Conservation (phyloP, 1,140 invertebrate species). For the Heliothis virescens region DNA sequence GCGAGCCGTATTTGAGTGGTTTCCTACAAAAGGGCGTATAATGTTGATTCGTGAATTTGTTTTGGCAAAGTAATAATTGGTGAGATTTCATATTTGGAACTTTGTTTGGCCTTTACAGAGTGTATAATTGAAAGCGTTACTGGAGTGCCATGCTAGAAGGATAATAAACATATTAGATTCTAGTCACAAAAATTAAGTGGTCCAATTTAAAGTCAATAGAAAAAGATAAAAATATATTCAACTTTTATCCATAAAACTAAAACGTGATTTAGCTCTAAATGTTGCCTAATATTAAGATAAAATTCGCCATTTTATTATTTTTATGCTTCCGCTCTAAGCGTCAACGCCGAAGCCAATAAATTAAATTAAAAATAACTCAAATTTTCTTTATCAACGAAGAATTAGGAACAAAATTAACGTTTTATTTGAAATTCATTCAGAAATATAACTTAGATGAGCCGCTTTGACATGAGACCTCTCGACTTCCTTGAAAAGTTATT, state of each 20-base stretch:
- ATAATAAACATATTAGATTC: no score
- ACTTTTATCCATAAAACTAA: not conserved
- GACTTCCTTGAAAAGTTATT: constrained; percentile 10
- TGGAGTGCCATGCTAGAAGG: not conserved
- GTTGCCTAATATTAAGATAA: not conserved
- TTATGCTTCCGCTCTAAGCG: not conserved
- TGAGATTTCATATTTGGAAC: no score
- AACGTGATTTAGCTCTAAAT: constrained; percentile 1
- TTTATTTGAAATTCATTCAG: constrained; percentile 22
- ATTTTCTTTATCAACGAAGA: not conserved
- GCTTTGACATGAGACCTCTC: constrained; percentile 21
- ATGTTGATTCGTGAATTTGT: not conserved
- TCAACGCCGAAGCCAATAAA: constrained; percentile 11
- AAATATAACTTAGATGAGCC: constrained; percentile 9
- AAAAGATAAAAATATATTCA: not conserved
- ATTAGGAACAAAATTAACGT: constrained; percentile 12
- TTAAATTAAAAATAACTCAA: not conserved
- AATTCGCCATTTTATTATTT: not conserved
- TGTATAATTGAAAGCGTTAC: no score
- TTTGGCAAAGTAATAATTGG: not conserved
- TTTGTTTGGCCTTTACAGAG: not conserved
- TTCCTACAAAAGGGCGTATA: not conserved
- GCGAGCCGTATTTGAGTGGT: not conserved
- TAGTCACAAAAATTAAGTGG: no score
- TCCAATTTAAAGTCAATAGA: no score